Percentiles rank a stretch among this genome's conserved stretches.
Conservation (phyloP, 2,113 vertebrate genomes). For the Cyanoramphus novaezelandiae region DNA sequence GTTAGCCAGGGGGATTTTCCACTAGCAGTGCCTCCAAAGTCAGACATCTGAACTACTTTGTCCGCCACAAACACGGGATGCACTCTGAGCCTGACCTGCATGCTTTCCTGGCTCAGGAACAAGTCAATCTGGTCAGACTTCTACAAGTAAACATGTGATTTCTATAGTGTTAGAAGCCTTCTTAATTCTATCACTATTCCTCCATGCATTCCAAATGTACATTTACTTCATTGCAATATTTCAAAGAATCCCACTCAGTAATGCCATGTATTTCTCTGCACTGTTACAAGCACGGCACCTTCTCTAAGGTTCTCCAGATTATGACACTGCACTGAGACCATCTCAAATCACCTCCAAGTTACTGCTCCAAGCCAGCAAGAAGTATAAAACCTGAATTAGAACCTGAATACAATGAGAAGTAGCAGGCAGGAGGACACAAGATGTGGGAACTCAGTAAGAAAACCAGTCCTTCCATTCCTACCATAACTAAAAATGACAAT, state of each 20-base stretch:
- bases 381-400: neutral
- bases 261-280: neutral
- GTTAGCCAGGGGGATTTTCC: neutral
- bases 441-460: neutral
- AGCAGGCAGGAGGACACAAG: neutral
- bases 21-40: accelerated
- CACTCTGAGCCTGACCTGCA: neutral
- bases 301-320: neutral
- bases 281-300: neutral
- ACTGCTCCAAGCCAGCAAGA: accelerated
- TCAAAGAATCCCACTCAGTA: neutral
- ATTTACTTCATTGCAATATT: neutral
- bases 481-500: neutral
- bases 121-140: neutral
- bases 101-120: neutral
- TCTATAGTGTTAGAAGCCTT: neutral
- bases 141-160: neutral
- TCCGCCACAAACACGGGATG: neutral
- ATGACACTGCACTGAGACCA: neutral
- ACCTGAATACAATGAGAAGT: neutral
- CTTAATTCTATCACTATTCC: neutral
- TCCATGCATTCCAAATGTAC: neutral
- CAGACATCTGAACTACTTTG: neutral
- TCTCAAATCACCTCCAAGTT: neutral
- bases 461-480: neutral